Percentiles rank a stretch among this genome's conserved stretches.
phyloP scores from a whole-genome alignment of 2,797 vertebrate genomes.

The Halcyon badia region DNA sequence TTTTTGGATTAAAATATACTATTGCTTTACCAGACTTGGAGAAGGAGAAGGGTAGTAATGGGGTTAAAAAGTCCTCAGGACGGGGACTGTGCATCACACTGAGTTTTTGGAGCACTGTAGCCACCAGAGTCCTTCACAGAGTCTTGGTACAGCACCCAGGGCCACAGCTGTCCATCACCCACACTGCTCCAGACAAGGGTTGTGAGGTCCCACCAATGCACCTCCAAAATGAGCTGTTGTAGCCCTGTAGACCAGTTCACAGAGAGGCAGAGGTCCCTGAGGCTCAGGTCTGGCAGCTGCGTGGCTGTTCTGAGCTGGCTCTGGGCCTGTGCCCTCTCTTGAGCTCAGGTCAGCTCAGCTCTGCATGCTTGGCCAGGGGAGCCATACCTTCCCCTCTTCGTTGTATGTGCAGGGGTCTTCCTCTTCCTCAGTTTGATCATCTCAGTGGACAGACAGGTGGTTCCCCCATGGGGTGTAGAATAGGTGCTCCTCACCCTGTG shows the following conservation, averaged over 20 bases:
- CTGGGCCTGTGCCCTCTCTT: background rate
- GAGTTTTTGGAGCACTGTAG: background rate
- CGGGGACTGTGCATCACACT: background rate
- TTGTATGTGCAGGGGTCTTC: background rate
- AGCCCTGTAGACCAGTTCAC: background rate
- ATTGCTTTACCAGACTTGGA: background rate
- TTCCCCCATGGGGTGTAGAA: background rate
- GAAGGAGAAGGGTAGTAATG: background rate
- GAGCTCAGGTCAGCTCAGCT: background rate
- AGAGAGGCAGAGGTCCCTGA: background rate
- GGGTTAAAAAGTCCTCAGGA: background rate
- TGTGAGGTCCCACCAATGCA: background rate
- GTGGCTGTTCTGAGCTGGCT: background rate
- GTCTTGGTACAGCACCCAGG: background rate
- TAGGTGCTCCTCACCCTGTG: background rate
- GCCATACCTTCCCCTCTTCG: background rate
- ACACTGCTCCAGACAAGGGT: background rate
- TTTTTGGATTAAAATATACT: background rate
- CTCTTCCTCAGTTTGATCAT: background rate
- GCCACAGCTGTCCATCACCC: background rate
- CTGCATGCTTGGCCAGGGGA: background rate
- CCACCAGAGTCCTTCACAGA: background rate
- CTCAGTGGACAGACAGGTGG: background rate
- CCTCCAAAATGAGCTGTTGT: rapidly evolving
- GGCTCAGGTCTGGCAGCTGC: background rate